These are phyloP conservation scores for Camelus dromedarius DNA, from an alignment of 2,113 vertebrate species.

Conservation along the genomic window DNA sequence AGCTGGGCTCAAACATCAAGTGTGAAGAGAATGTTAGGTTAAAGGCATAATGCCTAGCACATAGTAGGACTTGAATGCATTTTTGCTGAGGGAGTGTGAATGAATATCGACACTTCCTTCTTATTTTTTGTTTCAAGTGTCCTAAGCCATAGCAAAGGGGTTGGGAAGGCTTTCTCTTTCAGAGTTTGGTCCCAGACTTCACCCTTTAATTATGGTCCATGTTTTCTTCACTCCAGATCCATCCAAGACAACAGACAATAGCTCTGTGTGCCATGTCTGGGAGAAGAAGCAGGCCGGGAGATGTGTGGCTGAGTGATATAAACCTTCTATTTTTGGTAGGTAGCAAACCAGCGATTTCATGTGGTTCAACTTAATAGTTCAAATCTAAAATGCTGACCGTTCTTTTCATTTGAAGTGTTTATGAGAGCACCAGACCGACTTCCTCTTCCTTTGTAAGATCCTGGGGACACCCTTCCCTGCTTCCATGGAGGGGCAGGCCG, in stretches of 20 bases:
- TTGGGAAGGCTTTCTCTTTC: not conserved
- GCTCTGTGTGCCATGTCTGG: not conserved
- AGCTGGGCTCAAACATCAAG: not conserved
- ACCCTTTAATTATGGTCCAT: not conserved
- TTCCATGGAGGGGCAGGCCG: not conserved
- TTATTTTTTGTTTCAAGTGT: not conserved
- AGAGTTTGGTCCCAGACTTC: not conserved
- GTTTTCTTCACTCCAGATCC: not conserved
- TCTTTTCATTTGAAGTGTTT: not conserved
- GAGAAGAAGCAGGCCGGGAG: not conserved
- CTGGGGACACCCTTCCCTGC: not conserved
- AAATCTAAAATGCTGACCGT: not conserved
- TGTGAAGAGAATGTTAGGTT: not conserved
- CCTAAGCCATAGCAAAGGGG: not conserved
- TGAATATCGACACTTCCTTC: not conserved
- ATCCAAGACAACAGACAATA: not conserved
- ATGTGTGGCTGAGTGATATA: not conserved
- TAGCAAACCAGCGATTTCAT: not conserved
- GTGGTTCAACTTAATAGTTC: not conserved
- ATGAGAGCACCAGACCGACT: not conserved
- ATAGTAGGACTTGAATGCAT: not conserved
- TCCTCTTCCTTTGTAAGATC: constrained; percentile 22
- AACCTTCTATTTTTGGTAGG: not conserved
- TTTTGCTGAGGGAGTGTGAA: constrained; percentile 1
- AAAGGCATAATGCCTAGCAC: not conserved